Percentiles rank a stretch among this genome's conserved stretches.
phyloP scores from a whole-genome alignment of 2,113 vertebrate species.

The Eubucco bourcierii region DNA sequence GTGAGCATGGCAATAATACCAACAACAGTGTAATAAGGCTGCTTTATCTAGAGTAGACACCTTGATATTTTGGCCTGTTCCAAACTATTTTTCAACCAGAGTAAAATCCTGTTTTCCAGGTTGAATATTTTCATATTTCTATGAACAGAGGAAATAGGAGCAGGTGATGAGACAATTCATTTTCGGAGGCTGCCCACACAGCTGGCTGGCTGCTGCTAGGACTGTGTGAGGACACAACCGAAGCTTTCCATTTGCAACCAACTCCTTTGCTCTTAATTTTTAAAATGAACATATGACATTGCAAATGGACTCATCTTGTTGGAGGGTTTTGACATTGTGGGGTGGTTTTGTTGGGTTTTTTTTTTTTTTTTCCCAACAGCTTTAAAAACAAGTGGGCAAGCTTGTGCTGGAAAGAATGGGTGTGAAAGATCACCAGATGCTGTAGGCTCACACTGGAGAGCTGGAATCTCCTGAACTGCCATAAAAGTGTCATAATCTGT shows the following conservation, averaged over 20 bases:
- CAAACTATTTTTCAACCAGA: background rate
- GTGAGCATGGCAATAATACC: background rate
- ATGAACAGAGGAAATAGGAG: conserved; percentile 48
- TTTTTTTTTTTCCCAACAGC: background rate
- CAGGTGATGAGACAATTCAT: conserved; percentile 57
- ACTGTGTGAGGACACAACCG: background rate
- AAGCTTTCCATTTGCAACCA: conserved; percentile 59
- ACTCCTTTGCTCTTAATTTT: background rate
- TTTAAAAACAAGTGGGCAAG: background rate
- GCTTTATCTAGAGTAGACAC: background rate
- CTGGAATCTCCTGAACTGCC: background rate
- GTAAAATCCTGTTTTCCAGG: conserved; percentile 44
- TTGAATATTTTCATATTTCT: conserved; percentile 59
- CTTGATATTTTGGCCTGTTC: background rate
- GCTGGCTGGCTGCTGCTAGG: conserved; percentile 34
- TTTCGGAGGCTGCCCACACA: conserved; percentile 69
- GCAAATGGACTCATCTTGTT: background rate
- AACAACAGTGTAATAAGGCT: background rate
- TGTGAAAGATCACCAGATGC: background rate
- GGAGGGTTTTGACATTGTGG: background rate
- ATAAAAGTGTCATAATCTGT: background rate
- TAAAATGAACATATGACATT: background rate
- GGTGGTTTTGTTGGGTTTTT: too few species aligned
- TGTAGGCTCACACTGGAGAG: background rate
- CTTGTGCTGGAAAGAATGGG: background rate